These are phyloP conservation scores for Cyrtodaria siliqua DNA, from an alignment of 2,888 invertebrate genomes.

Conservation along the genomic window DNA sequence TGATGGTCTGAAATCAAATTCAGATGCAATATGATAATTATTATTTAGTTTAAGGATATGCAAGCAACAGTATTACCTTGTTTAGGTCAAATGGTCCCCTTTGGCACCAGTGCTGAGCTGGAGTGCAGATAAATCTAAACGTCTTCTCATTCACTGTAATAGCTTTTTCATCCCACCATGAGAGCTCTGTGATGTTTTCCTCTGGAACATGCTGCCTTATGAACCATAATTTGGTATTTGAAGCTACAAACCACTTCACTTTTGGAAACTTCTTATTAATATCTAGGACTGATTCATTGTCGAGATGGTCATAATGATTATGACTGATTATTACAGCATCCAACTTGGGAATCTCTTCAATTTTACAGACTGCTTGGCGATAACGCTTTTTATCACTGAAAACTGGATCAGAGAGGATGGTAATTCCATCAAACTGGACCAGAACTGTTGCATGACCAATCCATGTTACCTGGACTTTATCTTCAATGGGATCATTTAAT, in stretches of 20 bases:
- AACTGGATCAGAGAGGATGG: constrained; percentile 87
- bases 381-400: constrained; percentile 86
- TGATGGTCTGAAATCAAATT: too few relatives aligned
- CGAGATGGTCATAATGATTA: constrained; percentile 87
- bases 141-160: constrained; percentile 43
- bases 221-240: constrained; percentile 86
- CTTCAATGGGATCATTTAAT: constrained; percentile 67
- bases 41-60: too few relatives aligned
- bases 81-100: too few relatives aligned
- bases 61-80: too few relatives aligned
- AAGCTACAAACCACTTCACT: constrained; percentile 87
- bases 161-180: constrained; percentile 85
- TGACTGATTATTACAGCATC: constrained; percentile 87
- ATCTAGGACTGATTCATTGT: constrained; percentile 86
- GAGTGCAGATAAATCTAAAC: constrained; percentile 85
- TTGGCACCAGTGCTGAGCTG: constrained; percentile 88
- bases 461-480: constrained; percentile 86
- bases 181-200: constrained; percentile 86
- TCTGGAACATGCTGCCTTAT: constrained; percentile 75
- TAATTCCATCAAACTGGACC: constrained; percentile 85
- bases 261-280: constrained; percentile 78
- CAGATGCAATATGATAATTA: too few relatives aligned
- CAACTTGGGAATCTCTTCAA: constrained; percentile 86
- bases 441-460: constrained; percentile 87
- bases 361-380: constrained; percentile 79